Conservation (phyloP, 2,797 vertebrate genomes). For the Urocyon cinereoargenteus region DNA sequence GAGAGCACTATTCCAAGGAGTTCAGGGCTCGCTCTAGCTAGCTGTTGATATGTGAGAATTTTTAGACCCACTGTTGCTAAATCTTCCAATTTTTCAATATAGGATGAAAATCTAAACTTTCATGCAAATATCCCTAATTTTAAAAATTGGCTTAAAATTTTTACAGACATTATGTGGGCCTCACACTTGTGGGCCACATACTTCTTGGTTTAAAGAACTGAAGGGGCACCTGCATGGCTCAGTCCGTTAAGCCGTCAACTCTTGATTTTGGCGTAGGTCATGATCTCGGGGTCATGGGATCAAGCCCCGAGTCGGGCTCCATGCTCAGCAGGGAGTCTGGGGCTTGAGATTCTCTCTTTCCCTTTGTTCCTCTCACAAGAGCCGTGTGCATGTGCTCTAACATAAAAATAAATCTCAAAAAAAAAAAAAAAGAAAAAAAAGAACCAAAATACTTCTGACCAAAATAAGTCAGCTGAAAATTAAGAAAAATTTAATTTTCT, state of each 20-base stretch:
- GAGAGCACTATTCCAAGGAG: background rate
- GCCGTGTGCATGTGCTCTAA: background rate
- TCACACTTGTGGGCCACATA: background rate
- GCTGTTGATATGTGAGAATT: background rate
- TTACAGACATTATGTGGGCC: background rate
- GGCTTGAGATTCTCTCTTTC: background rate
- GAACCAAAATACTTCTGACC: conserved; percentile 44
- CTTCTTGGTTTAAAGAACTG: conserved; percentile 28
- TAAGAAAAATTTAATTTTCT: conserved; percentile 49
- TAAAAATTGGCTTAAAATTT: conserved; percentile 36
- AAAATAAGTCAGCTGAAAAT: background rate
- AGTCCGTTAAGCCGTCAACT: background rate
- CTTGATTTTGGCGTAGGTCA: background rate
- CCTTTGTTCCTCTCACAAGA: background rate
- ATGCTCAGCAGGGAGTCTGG: background rate
- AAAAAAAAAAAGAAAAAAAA: background rate
- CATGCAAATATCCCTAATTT: background rate
- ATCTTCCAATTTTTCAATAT: background rate
- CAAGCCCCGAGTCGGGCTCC: background rate
- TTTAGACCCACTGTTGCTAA: background rate
- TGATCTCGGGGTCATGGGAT: background rate
- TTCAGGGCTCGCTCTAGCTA: background rate
- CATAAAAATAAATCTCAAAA: background rate
- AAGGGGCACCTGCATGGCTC: background rate
- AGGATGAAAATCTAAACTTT: background rate